Conservation (phyloP, 1,140 invertebrate genomes). For the Pemphigus obesinymphae region DNA sequence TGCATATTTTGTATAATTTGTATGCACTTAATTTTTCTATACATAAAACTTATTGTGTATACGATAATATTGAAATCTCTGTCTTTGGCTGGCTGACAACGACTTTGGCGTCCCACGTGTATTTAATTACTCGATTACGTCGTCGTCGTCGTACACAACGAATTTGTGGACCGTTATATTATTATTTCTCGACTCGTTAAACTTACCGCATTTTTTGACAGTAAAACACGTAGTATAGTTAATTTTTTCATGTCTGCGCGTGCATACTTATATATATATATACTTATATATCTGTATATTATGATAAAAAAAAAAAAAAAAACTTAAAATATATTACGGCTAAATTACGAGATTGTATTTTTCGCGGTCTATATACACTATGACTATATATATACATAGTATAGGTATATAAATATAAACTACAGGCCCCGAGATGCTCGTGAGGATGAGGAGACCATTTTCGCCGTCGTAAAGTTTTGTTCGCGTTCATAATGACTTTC, state of each 20-base stretch:
- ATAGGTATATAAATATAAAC: too few relatives aligned
- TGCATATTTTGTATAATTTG: too few relatives aligned
- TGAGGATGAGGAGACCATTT: too few relatives aligned
- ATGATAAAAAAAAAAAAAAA: neutral
- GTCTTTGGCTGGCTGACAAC: too few relatives aligned
- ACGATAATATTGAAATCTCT: too few relatives aligned
- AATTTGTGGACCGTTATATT: too few relatives aligned
- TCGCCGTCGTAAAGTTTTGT: slow-evolving; percentile 15
- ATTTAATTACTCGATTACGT: neutral
- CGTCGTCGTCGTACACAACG: neutral
- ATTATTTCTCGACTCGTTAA: neutral
- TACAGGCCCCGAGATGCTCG: too few relatives aligned
- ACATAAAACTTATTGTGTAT: too few relatives aligned
- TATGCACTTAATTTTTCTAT: too few relatives aligned
- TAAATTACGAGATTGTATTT: neutral
- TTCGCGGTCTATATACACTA: neutral
- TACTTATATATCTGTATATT: too few relatives aligned
- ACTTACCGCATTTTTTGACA: neutral
- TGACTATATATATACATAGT: too few relatives aligned
- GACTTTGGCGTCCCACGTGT: too few relatives aligned
- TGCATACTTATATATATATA: neutral
- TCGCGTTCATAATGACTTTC: slow-evolving; percentile 15
- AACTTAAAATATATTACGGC: slow-evolving; percentile 4
- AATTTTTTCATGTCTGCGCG: neutral
- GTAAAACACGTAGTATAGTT: neutral